phyloP scores from a whole-genome alignment of 2,888 invertebrate genomes.

The Temnothorax ravouxi region DNA sequence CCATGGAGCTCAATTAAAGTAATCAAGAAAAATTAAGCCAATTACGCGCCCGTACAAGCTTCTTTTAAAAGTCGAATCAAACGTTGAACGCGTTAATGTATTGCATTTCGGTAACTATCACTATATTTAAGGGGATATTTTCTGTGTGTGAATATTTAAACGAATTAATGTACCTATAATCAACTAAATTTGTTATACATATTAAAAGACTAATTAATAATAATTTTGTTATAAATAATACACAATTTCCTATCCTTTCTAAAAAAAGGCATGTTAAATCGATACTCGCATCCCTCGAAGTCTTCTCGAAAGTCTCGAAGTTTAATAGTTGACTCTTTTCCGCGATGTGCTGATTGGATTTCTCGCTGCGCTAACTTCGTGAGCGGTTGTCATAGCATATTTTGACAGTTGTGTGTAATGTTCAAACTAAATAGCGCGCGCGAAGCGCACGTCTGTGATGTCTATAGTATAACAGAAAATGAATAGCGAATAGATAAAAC shows the following conservation, averaged over 20 bases:
- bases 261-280: no score
- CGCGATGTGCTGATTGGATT: no score
- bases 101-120: slow-evolving; percentile 12
- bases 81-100: neutral
- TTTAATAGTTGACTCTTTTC: no score
- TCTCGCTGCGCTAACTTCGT: no score
- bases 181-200: slow-evolving; percentile 3
- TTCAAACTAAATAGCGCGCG: no score
- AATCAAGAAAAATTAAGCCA: slow-evolving; percentile 57
- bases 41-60: slow-evolving; percentile 30
- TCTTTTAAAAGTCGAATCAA: slow-evolving; percentile 27
- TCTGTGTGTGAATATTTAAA: neutral
- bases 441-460: no score
- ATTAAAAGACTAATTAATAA: neutral
- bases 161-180: neutral
- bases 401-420: no score
- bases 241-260: neutral
- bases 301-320: no score
- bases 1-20: slow-evolving; percentile 42
- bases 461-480: neutral
- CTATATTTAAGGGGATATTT: neutral
- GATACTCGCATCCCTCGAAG: no score
- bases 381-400: no score
- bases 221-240: neutral
- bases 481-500: neutral